These are phyloP conservation scores for Scelioninae gen. 1 DNA, from an alignment of 2,888 invertebrate genomes.

Conservation along the genomic window DNA sequence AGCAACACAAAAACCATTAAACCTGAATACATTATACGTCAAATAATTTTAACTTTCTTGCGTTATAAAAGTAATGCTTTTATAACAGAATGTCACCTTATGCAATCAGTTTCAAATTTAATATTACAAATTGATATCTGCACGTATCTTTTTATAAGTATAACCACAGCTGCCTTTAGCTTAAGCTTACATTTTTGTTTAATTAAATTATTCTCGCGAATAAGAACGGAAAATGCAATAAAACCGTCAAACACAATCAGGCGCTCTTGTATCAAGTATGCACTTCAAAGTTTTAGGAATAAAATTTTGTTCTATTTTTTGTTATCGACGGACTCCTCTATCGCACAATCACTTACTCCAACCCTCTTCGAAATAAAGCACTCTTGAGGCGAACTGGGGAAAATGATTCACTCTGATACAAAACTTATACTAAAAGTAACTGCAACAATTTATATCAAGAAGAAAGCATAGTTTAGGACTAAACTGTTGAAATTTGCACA, in stretches of 20 bases:
- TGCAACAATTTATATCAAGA: constrained; percentile 33
- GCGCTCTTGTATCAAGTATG: constrained; percentile 52
- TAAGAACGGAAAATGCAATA: constrained; percentile 56
- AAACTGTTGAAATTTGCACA: constrained; percentile 28
- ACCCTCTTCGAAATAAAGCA: constrained; percentile 54
- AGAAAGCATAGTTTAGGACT: constrained; percentile 22
- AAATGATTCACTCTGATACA: constrained; percentile 60
- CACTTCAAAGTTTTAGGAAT: constrained; percentile 62
- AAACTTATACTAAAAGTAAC: constrained; percentile 50
- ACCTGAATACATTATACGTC: not conserved
- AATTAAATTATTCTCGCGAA: constrained; percentile 33
- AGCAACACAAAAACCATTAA: not conserved
- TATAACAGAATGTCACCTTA: too few relatives aligned
- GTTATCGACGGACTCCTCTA: constrained; percentile 52
- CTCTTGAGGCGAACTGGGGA: constrained; percentile 38
- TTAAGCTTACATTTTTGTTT: constrained; percentile 8
- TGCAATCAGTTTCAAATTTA: not conserved
- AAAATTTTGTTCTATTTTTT: constrained; percentile 64
- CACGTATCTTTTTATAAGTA: constrained; percentile 4
- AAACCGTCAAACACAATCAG: constrained; percentile 52
- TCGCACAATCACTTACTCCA: constrained; percentile 62
- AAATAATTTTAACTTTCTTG: not conserved
- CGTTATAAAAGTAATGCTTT: too few relatives aligned
- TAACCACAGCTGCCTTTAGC: not conserved
- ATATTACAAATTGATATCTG: not conserved